A percentile compares a stretch with the other conserved stretches of the same genome.
These are phyloP conservation scores for Nylanderia fulva DNA, from an alignment of 1,140 invertebrate species.

Conservation along the genomic window DNA sequence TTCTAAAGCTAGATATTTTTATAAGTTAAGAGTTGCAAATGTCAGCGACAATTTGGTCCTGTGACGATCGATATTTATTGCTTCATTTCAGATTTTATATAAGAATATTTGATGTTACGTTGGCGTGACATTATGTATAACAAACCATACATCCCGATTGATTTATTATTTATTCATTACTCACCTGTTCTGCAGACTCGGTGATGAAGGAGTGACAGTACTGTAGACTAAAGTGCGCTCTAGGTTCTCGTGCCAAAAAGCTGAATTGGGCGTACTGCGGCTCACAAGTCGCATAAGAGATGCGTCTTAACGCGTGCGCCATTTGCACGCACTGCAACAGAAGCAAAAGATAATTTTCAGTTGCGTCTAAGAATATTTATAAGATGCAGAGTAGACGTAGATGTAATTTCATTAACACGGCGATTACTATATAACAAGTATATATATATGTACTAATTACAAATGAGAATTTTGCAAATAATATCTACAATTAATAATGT, in stretches of 20 bases:
- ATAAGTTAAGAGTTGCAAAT: too few species aligned
- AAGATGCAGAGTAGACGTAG: background rate
- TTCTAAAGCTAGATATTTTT: too few species aligned
- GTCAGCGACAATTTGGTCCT: too few species aligned
- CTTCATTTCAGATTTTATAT: too few species aligned
- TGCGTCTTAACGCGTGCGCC: slow-evolving; percentile 94
- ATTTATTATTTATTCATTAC: too few species aligned
- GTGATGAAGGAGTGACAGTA: slow-evolving; percentile 95
- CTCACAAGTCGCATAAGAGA: slow-evolving; percentile 95
- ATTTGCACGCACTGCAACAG: slow-evolving; percentile 92
- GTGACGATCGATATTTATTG: too few species aligned
- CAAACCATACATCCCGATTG: too few species aligned
- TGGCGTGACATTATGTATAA: too few species aligned
- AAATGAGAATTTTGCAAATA: background rate
- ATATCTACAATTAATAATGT: background rate
- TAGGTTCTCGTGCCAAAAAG: slow-evolving; percentile 93
- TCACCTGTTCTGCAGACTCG: slow-evolving; percentile 92
- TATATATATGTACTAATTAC: background rate
- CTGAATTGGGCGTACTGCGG: slow-evolving; percentile 92
- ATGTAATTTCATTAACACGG: background rate
- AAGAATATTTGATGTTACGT: too few species aligned
- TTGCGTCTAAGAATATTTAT: background rate
- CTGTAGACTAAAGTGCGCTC: slow-evolving; percentile 90
- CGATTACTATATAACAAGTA: background rate
- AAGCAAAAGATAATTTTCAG: slow-evolving; percentile 25